phyloP scores from a whole-genome alignment of 1,140 invertebrate species.

The Apis florea region DNA sequence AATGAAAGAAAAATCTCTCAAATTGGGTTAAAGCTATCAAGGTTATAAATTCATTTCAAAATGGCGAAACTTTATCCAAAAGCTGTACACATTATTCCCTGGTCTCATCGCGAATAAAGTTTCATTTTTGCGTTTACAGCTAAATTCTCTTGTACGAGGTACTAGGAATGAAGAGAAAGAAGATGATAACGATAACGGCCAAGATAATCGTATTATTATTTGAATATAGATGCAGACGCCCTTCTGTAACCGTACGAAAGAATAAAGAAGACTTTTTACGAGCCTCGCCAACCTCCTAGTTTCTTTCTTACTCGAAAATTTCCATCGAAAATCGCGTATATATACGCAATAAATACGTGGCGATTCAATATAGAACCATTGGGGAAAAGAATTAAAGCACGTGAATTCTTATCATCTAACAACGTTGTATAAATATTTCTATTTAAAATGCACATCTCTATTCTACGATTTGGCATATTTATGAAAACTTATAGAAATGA shows the following conservation, averaged over 20 bases:
- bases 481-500: too few species aligned
- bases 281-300: not conserved
- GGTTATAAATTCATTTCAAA: not conserved
- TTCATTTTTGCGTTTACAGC: conserved; percentile 27
- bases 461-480: too few species aligned
- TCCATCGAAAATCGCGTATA: not conserved
- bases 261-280: conserved; percentile 21
- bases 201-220: conserved; percentile 38
- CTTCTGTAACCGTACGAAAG: conserved; percentile 4
- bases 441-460: too few species aligned
- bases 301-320: not conserved
- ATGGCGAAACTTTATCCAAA: not conserved
- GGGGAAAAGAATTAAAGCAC: not conserved
- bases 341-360: not conserved
- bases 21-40: not conserved
- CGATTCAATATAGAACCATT: not conserved
- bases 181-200: conserved; percentile 32
- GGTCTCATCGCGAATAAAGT: conserved; percentile 1
- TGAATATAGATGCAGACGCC: conserved; percentile 22
- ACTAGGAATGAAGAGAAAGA: not conserved
- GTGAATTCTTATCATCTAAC: not conserved
- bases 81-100: not conserved
- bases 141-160: not conserved
- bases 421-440: too few species aligned
- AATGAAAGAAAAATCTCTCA: not conserved